A percentile compares a stretch with the other conserved stretches of the same genome.
phyloP scores from a whole-genome alignment of 2,888 invertebrate genomes.

The Argyresthia goedartella region DNA sequence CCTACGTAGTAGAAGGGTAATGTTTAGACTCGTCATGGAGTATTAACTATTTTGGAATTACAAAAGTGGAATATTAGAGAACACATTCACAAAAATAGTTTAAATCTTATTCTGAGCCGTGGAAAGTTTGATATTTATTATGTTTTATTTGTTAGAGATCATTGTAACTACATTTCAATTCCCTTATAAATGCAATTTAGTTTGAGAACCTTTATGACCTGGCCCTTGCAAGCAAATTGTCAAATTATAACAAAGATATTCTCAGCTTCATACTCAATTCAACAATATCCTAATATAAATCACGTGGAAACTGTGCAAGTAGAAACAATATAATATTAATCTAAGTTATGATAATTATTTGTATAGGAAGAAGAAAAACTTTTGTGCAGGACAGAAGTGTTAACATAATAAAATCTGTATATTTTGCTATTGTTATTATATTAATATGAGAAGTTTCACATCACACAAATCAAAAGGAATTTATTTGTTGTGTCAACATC shows the following conservation, averaged over 20 bases:
- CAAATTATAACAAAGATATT: background rate
- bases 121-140: slow-evolving; percentile 25
- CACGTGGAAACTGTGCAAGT: background rate
- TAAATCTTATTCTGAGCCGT: slow-evolving; percentile 31
- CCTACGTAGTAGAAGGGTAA: slow-evolving; percentile 13
- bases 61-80: slow-evolving; percentile 27
- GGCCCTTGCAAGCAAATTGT: background rate
- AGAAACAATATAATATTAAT: background rate
- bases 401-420: too few relatives aligned
- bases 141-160: background rate
- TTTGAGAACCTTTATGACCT: background rate
- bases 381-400: background rate
- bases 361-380: background rate
- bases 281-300: slow-evolving; percentile 1
- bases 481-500: too few relatives aligned
- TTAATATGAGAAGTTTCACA: background rate
- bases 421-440: too few relatives aligned
- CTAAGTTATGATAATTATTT: background rate
- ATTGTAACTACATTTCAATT: slow-evolving; percentile 35
- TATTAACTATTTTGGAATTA: slow-evolving; percentile 26
- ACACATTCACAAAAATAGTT: slow-evolving; percentile 35
- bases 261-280: background rate
- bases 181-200: slow-evolving; percentile 18
- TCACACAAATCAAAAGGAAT: slow-evolving; percentile 7
- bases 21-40: slow-evolving; percentile 44